Conservation (phyloP, 2,113 vertebrate species). For the Deroptyus accipitrinus region DNA sequence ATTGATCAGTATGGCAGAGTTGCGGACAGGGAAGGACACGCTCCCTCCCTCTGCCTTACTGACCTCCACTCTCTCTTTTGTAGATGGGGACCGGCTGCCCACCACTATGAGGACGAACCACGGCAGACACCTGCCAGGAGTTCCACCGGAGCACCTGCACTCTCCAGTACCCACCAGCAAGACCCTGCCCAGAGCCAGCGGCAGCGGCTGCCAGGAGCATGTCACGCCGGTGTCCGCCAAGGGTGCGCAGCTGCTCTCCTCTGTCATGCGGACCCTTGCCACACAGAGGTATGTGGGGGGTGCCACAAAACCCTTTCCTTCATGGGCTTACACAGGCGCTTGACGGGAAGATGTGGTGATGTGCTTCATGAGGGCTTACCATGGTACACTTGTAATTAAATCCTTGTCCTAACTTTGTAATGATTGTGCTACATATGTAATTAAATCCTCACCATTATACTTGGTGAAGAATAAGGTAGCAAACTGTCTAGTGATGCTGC, state of each 20-base stretch:
- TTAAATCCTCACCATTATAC: neutral
- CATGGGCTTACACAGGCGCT: neutral
- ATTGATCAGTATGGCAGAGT: neutral
- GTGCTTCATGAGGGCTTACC: neutral
- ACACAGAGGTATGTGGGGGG: conserved; percentile 74
- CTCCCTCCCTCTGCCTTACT: neutral
- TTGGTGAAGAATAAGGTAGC: neutral
- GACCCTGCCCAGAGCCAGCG: conserved; percentile 57
- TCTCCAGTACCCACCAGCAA: conserved; percentile 65
- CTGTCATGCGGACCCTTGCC: conserved; percentile 75
- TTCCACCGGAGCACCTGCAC: conserved; percentile 71
- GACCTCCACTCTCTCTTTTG: conserved; percentile 22
- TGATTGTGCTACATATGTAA: neutral
- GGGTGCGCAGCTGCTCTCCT: conserved; percentile 82
- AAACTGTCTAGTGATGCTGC: neutral
- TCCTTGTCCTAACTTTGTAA: fast-evolving
- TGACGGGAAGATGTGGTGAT: no score
- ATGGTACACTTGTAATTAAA: neutral
- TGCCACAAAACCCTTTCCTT: fast-evolving
- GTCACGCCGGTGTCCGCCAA: conserved; percentile 82
- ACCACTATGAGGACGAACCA: conserved; percentile 80
- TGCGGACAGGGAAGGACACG: neutral
- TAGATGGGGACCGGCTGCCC: conserved; percentile 77
- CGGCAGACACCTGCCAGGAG: conserved; percentile 82
- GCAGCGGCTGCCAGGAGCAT: conserved; percentile 76